Evolutionary conservation across 2,113 vertebrate genomes (phyloP).

Genomic region (Oreotrochilus melanogaster): DNA sequence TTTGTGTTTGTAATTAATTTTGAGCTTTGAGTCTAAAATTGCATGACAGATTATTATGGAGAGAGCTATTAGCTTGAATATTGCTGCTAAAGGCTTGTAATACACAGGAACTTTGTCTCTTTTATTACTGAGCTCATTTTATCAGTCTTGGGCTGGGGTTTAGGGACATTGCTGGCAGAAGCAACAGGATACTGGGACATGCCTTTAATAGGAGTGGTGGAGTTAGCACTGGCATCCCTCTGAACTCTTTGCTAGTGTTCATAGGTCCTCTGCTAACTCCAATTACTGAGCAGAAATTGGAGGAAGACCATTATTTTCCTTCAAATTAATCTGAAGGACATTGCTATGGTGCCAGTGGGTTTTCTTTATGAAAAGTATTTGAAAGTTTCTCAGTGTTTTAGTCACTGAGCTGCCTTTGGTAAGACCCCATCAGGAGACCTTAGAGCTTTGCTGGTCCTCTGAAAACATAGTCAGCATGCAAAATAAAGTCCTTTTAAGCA

Average conservation of each 20-base stretch:
- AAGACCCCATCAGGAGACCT: background rate
- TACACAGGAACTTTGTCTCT: constrained; percentile 27
- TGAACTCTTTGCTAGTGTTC: accelerated
- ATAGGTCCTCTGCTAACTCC: background rate
- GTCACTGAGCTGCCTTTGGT: background rate
- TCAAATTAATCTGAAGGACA: background rate
- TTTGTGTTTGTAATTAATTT: constrained; percentile 78
- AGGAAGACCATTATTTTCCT: background rate
- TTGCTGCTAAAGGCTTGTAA: constrained; percentile 56
- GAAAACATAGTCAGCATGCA: background rate
- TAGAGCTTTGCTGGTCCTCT: background rate
- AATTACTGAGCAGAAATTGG: background rate
- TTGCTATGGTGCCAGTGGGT: background rate
- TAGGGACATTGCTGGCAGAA: background rate
- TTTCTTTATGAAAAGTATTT: background rate
- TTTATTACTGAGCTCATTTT: background rate
- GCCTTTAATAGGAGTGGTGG: accelerated
- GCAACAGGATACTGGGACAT: background rate
- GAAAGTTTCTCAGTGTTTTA: background rate
- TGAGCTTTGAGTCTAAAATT: constrained; percentile 78
- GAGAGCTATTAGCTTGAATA: constrained; percentile 38
- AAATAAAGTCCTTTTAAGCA: background rate
- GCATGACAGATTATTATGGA: constrained; percentile 64
- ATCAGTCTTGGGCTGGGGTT: background rate
- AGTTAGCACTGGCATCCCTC: too few species aligned